Conservation (phyloP, 2,888 invertebrate genomes). For the Sinodicranocentrus sp. region DNA sequence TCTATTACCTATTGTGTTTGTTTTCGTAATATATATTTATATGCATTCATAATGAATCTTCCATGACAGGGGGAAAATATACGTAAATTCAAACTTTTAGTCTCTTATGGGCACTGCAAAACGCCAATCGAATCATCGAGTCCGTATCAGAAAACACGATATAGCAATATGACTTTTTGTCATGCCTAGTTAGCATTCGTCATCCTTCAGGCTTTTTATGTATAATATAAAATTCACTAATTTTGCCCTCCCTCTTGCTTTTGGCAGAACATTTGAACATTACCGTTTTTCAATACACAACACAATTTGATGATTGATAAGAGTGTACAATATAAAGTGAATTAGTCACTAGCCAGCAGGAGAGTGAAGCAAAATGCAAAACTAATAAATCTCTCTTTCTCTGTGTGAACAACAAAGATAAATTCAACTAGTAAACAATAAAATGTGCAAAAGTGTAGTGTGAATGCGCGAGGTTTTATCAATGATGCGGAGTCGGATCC, state of each 20-base stretch:
- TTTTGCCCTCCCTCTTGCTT: neutral
- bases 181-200: neutral
- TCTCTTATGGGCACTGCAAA: too few relatives aligned
- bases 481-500: neutral
- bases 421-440: neutral
- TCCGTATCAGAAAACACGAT: too few relatives aligned
- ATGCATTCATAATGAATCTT: too few relatives aligned
- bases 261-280: neutral
- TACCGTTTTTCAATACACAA: neutral
- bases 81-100: too few relatives aligned
- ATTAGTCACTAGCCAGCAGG: slow-evolving; percentile 7
- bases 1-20: too few relatives aligned
- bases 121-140: too few relatives aligned
- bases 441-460: too few relatives aligned
- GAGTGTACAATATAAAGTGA: neutral
- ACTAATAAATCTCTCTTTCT: slow-evolving; percentile 10
- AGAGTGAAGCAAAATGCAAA: neutral
- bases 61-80: too few relatives aligned
- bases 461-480: too few relatives aligned
- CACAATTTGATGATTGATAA: neutral
- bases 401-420: slow-evolving; percentile 1
- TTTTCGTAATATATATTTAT: too few relatives aligned
- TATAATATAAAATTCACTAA: neutral
- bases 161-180: too few relatives aligned
- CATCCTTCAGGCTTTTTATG: neutral